Evolutionary conservation across 1,140 invertebrate species (phyloP), one percentile per base, ranked within the genome.

Genomic region (Penaeus chinensis): DNA sequence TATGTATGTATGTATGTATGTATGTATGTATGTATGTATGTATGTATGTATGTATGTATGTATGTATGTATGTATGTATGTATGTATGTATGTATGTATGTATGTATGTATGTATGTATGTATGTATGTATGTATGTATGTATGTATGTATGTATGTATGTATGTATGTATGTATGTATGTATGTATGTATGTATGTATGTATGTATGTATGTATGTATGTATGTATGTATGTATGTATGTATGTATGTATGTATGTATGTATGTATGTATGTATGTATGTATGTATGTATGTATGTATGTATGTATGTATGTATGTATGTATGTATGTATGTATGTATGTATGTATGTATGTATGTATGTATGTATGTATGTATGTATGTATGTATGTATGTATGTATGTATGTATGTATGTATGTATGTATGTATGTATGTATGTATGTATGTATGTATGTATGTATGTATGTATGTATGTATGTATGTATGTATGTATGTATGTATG

Each of bases 21-120:
- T 69, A 69, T 69, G 10, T 69, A 69, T 69, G 10, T 69, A 69
- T 69, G 18, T 69, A 69, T 69, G 18, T 69, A 69, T 69, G 18
- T 69, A 69, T 69, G 18, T 69, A 69, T 69, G 10, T 18, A 69
- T 69, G 18, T 69, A 69, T 69, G 18, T 32, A 69, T 18, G 18
- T 32, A 69, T 32, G 18, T 32, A 69, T 18, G 18, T 32, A 69
- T 18, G 18, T 69, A 69, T 69, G 18, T 69, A 69, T 18, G 18
- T 69, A 18, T 69, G 18, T 69, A 69, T 18, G 18, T 69, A 69
- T 69, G 18, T 69, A 8, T 69, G 18, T 69, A 69, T 69, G 18
- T 69, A 69, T 69, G 18, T 69, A 69, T 69, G 18, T 69, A 69
- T 69, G 18, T 69, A 69, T 69, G 18, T 69, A 32, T 69, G 18